Conservation (phyloP, 1,140 invertebrate species). For the Anadara kagoshimensis region DNA sequence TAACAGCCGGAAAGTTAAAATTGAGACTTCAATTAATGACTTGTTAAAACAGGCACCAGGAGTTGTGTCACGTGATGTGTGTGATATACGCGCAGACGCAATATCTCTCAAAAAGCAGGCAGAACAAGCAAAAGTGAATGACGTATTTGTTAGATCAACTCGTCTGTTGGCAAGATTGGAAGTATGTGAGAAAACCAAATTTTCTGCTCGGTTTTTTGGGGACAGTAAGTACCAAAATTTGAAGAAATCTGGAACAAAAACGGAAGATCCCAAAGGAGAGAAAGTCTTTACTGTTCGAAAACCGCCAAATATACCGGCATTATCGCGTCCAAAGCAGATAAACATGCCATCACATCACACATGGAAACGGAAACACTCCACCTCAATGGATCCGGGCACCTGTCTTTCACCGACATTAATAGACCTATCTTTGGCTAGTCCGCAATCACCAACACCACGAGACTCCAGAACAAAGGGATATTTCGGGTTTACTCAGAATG, state of each 20-base stretch:
- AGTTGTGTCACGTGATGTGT: constrained; percentile 32
- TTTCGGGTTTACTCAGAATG: too few species aligned
- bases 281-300: constrained; percentile 6
- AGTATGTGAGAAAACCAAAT: constrained; percentile 25
- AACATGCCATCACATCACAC: constrained; percentile 7
- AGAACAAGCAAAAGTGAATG: constrained; percentile 21
- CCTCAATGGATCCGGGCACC: constrained; percentile 20
- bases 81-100: constrained; percentile 22
- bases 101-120: constrained; percentile 34
- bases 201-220: constrained; percentile 9
- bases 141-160: constrained; percentile 18
- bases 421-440: constrained; percentile 12
- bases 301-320: neutral
- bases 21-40: constrained; percentile 28
- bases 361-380: constrained; percentile 34
- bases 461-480: neutral
- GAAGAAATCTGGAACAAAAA: constrained; percentile 9
- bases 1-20: constrained; percentile 4
- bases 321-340: constrained; percentile 17
- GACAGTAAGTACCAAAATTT: constrained; percentile 3
- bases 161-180: constrained; percentile 34
- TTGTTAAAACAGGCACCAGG: constrained; percentile 22
- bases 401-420: constrained; percentile 35
- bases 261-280: neutral
- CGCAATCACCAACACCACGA: neutral